Base-by-base conservation (phyloP, 2,797 vertebrate species). In the Brachyrhaphis roseni region DNA sequence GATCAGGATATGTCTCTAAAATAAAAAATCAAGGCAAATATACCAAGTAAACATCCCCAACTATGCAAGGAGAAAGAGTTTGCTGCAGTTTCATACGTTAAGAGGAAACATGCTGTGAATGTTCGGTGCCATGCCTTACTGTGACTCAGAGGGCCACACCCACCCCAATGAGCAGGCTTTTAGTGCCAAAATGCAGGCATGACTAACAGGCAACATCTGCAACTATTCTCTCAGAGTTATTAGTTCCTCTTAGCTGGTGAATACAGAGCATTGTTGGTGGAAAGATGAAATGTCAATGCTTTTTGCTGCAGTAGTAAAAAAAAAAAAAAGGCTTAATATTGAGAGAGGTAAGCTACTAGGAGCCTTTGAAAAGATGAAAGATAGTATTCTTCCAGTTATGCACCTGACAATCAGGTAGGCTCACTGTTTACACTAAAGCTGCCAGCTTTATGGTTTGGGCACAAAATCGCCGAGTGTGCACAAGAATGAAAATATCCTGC, bases 121-220 rank as follows among this genome's bases (percentile, higher is more conserved):
- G 83, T 84, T 87, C 62, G 83, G 73, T 81, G 74, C 72, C 83
- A 64, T 87, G 80, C 74, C 28, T 26, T 71, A 51, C 82, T 87
- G 72, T 93, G 93, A 94, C 74, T 94, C 91, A 93, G 16, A 34
- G 72, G 57, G 78, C 90, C 92, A 92, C 92, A 91, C 93, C 93
- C 88, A 91, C 88, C 72, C 74, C 77, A 79, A 82, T 84, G 80
- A 83, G 76, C 7, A 77, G 39, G 53, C 78, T 76, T 12, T 16
- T 47, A n/a, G 72, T 75, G 85, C 64, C 74, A 85, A 82, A 78
- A 88, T 62, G 87, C 75, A 88, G 53, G 75, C 45, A 72, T 16
- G 57, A 86, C 46, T 55, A 79, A 82, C 57, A 82, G 41, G 51
- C 59, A 82, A 43, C 78, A 49, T 59, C 39, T 75, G 80, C 20